Evolutionary conservation across 2,888 invertebrate genomes (phyloP).

Genomic region (Erynnis tages): DNA sequence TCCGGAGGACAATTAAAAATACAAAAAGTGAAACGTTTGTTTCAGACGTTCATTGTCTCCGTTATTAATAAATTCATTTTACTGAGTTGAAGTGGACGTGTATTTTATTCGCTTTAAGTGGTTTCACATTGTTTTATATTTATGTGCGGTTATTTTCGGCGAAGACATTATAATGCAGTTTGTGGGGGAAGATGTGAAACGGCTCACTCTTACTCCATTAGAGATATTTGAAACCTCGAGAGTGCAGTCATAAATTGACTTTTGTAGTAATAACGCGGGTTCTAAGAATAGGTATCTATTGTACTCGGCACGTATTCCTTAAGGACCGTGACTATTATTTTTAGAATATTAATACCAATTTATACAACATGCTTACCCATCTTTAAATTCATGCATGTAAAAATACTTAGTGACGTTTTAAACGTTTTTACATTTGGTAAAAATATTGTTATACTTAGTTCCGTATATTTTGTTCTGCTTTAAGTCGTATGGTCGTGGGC

Average conservation of each 20-base stretch:
- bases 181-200: conserved; percentile 79
- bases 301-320: conserved; percentile 36
- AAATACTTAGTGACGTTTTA: too few relatives aligned
- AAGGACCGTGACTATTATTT: conserved; percentile 1
- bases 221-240: conserved; percentile 78
- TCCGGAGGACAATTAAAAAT: conserved; percentile 80
- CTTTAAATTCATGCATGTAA: too few relatives aligned
- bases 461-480: conserved; percentile 22
- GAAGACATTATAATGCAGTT: conserved; percentile 79
- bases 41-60: conserved; percentile 81
- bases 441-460: not conserved
- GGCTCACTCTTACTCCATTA: conserved; percentile 79
- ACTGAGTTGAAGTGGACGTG: conserved; percentile 79
- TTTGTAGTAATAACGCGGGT: conserved; percentile 69
- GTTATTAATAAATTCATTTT: conserved; percentile 82
- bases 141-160: conserved; percentile 80
- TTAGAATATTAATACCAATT: not conserved
- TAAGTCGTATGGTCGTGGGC: conserved; percentile 43
- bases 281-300: conserved; percentile 68
- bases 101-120: conserved; percentile 82
- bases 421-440: not conserved
- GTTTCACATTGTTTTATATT: conserved; percentile 82
- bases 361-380: too few relatives aligned
- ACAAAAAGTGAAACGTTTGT: conserved; percentile 79
- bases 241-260: conserved; percentile 80